A percentile compares a stretch with the other conserved stretches of the same genome.
These are phyloP conservation scores for Nerophis ophidion DNA, from an alignment of 2,113 vertebrate genomes.

Conservation along the genomic window DNA sequence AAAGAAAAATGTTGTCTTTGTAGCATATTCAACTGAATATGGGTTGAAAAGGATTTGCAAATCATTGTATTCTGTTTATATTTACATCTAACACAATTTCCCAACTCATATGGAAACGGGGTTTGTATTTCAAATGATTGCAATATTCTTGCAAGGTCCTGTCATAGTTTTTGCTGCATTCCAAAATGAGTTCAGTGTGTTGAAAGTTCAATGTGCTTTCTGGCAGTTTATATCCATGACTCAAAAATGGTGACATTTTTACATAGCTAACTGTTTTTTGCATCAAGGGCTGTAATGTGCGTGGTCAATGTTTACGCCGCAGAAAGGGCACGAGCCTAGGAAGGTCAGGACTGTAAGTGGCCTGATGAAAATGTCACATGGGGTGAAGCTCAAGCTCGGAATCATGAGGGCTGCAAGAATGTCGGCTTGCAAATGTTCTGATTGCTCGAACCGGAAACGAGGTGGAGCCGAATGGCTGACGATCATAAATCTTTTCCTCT, in stretches of 20 bases:
- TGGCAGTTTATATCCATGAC: background rate
- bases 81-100: no score
- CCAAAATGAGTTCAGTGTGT: no score
- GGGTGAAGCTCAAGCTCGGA: conserved; percentile 47
- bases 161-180: no score
- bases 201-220: background rate
- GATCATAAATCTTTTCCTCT: conserved; percentile 51
- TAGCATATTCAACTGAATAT: no score
- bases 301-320: conserved; percentile 38
- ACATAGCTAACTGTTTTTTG: conserved; percentile 32
- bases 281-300: conserved; percentile 16
- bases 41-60: no score
- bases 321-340: conserved; percentile 39
- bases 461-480: conserved; percentile 34
- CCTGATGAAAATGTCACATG: conserved; percentile 57
- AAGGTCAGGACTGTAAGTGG: conserved; percentile 59
- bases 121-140: no score
- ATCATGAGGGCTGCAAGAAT: conserved; percentile 40
- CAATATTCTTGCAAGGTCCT: no score
- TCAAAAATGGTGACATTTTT: conserved; percentile 26
- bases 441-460: conserved; percentile 36
- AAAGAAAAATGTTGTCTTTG: no score
- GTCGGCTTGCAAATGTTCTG: conserved; percentile 44
- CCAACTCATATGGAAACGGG: no score
- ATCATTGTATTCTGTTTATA: no score